Evolutionary conservation across 1,140 invertebrate genomes (phyloP).

Genomic region (Pogonus chalceus): DNA sequence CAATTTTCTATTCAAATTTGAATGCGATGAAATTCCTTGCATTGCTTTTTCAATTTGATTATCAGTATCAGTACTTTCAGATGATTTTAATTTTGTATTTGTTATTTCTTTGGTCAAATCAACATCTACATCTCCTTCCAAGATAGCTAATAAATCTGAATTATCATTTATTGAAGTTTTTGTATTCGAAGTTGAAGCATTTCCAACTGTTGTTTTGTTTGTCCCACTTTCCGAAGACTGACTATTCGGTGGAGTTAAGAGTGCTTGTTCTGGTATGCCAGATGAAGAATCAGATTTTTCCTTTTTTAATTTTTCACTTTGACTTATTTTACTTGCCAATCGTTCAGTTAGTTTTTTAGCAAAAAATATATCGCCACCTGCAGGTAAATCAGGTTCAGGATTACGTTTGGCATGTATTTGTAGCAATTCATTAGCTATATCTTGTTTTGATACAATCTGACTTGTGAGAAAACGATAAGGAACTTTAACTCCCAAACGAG

Average conservation of each 20-base stretch:
- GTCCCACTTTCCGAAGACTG: not conserved
- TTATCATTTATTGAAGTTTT: slow-evolving; percentile 19
- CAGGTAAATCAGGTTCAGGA: slow-evolving; percentile 11
- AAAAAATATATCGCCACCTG: slow-evolving; percentile 26
- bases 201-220: not conserved
- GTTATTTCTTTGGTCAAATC: not conserved
- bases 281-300: not conserved
- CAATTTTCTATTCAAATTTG: slow-evolving; percentile 3
- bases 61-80: slow-evolving; percentile 13
- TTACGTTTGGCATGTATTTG: slow-evolving; percentile 28
- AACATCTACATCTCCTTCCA: slow-evolving; percentile 25
- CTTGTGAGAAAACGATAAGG: slow-evolving; percentile 38
- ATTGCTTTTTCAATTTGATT: too few species aligned
- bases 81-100: not conserved
- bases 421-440: slow-evolving; percentile 39
- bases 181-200: not conserved
- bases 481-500: slow-evolving; percentile 36
- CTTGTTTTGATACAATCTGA: slow-evolving; percentile 38
- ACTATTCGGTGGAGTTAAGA: not conserved
- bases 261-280: not conserved
- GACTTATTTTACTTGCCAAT: slow-evolving; percentile 29
- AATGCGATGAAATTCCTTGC: not conserved
- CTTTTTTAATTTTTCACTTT: slow-evolving; percentile 5
- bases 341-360: slow-evolving; percentile 30
- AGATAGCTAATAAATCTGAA: slow-evolving; percentile 32